A percentile compares a stretch with the other conserved stretches of the same genome.
phyloP scores from a whole-genome alignment of 2,113 vertebrate species.

The Alexandromys fortis region DNA sequence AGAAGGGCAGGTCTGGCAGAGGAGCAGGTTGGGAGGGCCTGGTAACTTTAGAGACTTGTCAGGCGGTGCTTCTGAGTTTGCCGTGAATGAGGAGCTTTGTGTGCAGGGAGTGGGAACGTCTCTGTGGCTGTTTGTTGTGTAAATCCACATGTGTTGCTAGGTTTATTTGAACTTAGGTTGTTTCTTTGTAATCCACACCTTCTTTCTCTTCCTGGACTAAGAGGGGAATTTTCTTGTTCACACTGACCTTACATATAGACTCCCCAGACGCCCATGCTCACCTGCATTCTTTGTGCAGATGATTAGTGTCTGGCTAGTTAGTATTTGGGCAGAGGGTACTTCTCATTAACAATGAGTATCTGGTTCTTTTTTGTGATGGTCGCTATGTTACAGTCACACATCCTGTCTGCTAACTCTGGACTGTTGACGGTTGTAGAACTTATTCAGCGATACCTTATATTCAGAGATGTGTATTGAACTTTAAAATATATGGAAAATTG shows the following conservation, averaged over 20 bases:
- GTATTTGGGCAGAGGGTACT: background rate
- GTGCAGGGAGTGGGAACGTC: background rate
- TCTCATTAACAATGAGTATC: background rate
- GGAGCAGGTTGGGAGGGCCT: background rate
- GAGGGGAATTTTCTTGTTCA: background rate
- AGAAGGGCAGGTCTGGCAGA: background rate
- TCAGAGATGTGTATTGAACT: constrained; percentile 21
- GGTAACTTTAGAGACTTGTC: background rate
- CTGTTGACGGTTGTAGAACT: background rate
- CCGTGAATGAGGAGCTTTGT: constrained; percentile 30
- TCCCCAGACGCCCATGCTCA: background rate
- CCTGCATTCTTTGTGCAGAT: background rate
- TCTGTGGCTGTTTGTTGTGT: constrained; percentile 15
- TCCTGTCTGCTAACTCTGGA: background rate
- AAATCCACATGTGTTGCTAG: background rate
- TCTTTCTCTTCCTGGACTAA: background rate
- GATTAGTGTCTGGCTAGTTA: background rate
- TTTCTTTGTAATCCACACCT: background rate
- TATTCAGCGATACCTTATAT: background rate
- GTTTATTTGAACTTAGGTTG: constrained; percentile 25
- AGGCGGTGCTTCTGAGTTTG: background rate
- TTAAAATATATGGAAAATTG: constrained; percentile 1
- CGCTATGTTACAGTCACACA: background rate
- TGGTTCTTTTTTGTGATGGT: background rate
- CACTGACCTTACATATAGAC: background rate